phyloP scores from a whole-genome alignment of 2,113 vertebrate genomes.

The Tichodroma muraria region DNA sequence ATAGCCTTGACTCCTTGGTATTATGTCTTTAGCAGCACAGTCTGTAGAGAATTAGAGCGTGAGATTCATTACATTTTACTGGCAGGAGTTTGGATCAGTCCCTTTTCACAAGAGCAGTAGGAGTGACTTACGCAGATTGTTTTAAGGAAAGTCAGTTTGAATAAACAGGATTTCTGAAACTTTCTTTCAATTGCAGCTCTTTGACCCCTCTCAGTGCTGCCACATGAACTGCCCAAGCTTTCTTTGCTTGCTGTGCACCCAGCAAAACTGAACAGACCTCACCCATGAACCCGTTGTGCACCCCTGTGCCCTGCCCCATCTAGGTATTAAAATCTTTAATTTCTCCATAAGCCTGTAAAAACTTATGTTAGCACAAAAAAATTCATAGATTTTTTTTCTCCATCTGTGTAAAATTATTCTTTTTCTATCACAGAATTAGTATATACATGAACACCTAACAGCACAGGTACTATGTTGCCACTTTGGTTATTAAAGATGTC shows the following conservation, averaged over 20 bases:
- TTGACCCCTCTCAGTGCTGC: neutral
- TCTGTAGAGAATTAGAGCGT: neutral
- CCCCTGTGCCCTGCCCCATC: neutral
- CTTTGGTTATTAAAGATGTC: neutral
- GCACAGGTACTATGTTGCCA: neutral
- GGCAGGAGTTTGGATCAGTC: neutral
- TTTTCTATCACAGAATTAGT: neutral
- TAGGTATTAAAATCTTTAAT: neutral
- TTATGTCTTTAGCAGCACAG: neutral
- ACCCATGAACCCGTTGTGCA: too few species aligned
- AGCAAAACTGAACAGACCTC: neutral
- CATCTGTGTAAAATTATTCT: neutral
- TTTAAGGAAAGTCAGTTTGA: neutral
- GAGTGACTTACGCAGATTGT: accelerated
- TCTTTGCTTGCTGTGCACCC: neutral
- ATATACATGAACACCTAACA: neutral
- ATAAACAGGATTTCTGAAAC: neutral
- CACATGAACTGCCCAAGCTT: neutral
- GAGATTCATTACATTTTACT: neutral
- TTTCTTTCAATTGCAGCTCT: neutral
- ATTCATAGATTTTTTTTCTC: accelerated
- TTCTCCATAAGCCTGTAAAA: neutral
- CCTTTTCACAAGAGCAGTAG: neutral
- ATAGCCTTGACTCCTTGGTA: neutral
- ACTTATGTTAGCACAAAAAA: neutral